These are phyloP conservation scores for Carabus problematicus DNA, from an alignment of 2,888 invertebrate genomes.

Conservation along the genomic window DNA sequence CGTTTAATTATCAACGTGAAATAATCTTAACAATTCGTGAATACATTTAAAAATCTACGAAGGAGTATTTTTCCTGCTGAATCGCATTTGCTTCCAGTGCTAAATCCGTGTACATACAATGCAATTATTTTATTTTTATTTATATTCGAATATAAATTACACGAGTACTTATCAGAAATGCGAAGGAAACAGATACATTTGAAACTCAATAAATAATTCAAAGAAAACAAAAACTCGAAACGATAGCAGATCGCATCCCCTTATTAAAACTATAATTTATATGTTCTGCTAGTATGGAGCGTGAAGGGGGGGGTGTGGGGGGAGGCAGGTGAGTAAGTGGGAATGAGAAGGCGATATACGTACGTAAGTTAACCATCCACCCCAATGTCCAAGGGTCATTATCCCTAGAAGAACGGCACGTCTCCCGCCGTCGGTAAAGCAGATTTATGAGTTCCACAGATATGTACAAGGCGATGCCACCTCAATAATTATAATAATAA, in stretches of 20 bases:
- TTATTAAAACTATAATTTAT: slow-evolving; percentile 38
- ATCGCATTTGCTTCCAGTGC: no score
- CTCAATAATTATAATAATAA: slow-evolving; percentile 42
- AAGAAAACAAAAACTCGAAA: background rate
- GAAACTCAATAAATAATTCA: no score
- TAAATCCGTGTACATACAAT: no score
- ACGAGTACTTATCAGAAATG: no score
- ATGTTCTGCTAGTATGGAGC: slow-evolving; percentile 10
- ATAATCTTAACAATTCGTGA: no score
- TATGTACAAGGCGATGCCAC: slow-evolving; percentile 26
- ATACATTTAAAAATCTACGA: no score
- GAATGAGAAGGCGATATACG: background rate
- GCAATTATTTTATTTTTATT: no score
- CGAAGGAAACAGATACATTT: no score
- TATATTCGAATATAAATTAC: no score
- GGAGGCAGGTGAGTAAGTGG: background rate
- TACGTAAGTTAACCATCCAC: background rate
- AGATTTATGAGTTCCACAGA: slow-evolving; percentile 27
- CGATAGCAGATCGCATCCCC: slow-evolving; percentile 20
- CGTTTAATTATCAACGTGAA: no score
- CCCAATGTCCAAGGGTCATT: slow-evolving; percentile 11
- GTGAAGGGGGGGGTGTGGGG: background rate
- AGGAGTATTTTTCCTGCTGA: no score
- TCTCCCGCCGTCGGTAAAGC: slow-evolving; percentile 14
- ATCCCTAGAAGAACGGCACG: slow-evolving; percentile 6